Base-by-base conservation (phyloP, 2,797 vertebrate genomes). In the Aselliscus stoliczkanus region DNA sequence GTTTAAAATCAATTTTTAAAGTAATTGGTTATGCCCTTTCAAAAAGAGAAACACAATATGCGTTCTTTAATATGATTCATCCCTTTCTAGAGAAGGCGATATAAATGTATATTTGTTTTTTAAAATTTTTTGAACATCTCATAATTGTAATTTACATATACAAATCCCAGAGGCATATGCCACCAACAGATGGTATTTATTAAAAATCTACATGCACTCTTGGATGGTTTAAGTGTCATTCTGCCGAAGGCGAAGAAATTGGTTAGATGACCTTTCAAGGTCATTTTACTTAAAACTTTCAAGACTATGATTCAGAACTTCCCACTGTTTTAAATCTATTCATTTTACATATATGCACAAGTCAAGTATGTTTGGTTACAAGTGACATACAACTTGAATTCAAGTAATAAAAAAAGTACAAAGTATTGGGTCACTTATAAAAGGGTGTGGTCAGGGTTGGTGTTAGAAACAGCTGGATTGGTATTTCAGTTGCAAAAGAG, bases 121-220 rank as follows among this genome's bases (percentile, higher is more conserved):
- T 62, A 3, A n/a, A 3, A n/a, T 76, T 88, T 82, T 73, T 75
- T 85, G 10, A 64, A 52, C 60, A 54, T 94, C 67, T 84, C n/a
- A 47, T 96, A 94, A 92, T 44, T 79, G 7, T 96, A 97, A 95
- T 95, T 96, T 97, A 93, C 39, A 94, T 88, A 95, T 89, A 87
- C 65, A 81, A 92, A 91, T 88, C 92, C 73, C 96, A 95, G 39
- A 95, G 83, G 93, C 65, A 70, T 65, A 94, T 94, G 92, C 42
- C 94, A 95, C 75, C 52, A 87, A 70, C 85, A 94, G 90, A 95
- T 97, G 88, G 93, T 58, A 96, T 97, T 95, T 96, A 97, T 96
- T 97, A 86, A 96, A 96, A 95, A 95, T 88, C 79, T 62, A 76
- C 90, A 97, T 87, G 75, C 9, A 42, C 58, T 96, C 94, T 91